phyloP scores from a whole-genome alignment of 2,888 invertebrate species.

The Noctuana brunneofusca region DNA sequence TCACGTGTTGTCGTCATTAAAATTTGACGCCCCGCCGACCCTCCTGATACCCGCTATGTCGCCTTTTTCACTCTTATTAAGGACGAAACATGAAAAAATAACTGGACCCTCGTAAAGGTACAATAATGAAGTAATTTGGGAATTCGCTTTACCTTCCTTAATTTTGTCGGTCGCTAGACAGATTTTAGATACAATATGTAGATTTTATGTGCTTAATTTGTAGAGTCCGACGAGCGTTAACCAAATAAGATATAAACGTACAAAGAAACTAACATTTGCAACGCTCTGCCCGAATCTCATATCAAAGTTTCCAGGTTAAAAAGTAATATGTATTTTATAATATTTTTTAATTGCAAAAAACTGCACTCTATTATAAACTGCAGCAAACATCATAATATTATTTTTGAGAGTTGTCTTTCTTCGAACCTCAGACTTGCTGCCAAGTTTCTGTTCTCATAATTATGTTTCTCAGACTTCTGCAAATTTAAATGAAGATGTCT shows the following conservation, averaged over 20 bases:
- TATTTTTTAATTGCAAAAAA: no score
- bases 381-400: constrained; percentile 5
- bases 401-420: neutral
- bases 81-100: constrained; percentile 31
- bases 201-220: constrained; percentile 21
- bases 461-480: constrained; percentile 3
- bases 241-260: neutral
- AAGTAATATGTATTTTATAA: no score
- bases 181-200: constrained; percentile 11
- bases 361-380: neutral
- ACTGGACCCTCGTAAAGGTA: constrained; percentile 21
- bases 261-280: neutral
- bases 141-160: constrained; percentile 24
- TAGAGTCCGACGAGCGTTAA: neutral
- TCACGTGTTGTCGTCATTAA: constrained; percentile 58
- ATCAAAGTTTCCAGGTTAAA: no score
- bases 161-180: constrained; percentile 25
- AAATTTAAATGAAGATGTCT: constrained; percentile 7
- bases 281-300: constrained; percentile 3
- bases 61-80: constrained; percentile 29
- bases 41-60: constrained; percentile 1
- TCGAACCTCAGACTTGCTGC: constrained; percentile 5
- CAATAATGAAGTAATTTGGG: constrained; percentile 32
- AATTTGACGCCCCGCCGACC: constrained; percentile 53
- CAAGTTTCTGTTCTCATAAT: constrained; percentile 16